Evolutionary conservation across 1,140 invertebrate species (phyloP).

Genomic region (Hydropsyche tenuis): DNA sequence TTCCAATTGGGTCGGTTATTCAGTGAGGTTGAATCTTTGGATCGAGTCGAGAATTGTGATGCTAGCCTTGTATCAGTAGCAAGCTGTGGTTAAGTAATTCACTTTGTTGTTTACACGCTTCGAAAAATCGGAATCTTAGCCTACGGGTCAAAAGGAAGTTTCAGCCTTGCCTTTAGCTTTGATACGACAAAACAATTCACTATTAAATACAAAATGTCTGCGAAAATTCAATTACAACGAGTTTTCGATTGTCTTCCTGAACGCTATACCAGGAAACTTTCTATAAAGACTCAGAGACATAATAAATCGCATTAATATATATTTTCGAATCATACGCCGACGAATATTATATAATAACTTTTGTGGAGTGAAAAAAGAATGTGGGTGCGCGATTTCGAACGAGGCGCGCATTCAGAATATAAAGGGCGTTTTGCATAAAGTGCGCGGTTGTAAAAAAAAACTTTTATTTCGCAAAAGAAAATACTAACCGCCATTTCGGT

Average conservation of each 20-base stretch:
- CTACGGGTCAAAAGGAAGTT: slow-evolving; percentile 23
- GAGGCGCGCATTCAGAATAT: too few species aligned
- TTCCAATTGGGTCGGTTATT: slow-evolving; percentile 4
- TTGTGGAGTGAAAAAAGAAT: too few species aligned
- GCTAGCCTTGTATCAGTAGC: slow-evolving; percentile 34
- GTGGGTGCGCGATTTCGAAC: too few species aligned
- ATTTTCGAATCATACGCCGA: too few species aligned
- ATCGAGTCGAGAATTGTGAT: not conserved
- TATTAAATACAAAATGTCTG: slow-evolving; percentile 15
- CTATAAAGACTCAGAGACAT: too few species aligned
- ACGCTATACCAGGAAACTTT: too few species aligned
- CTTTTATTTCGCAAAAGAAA: slow-evolving; percentile 16
- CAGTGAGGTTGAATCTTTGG: not conserved
- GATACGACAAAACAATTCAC: slow-evolving; percentile 2
- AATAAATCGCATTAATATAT: too few species aligned
- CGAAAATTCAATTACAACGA: not conserved
- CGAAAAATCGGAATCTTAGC: slow-evolving; percentile 21
- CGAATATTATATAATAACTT: too few species aligned
- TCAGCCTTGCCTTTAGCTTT: slow-evolving; percentile 8
- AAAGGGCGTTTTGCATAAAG: too few species aligned
- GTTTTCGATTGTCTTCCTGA: too few species aligned
- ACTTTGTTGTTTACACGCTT: slow-evolving; percentile 38
- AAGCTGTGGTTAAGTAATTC: slow-evolving; percentile 27
- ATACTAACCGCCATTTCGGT: slow-evolving; percentile 31
- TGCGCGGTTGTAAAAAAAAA: too few species aligned